Evolutionary conservation across 2,797 vertebrate genomes (phyloP).

Genomic region (Pangasius macronema): DNA sequence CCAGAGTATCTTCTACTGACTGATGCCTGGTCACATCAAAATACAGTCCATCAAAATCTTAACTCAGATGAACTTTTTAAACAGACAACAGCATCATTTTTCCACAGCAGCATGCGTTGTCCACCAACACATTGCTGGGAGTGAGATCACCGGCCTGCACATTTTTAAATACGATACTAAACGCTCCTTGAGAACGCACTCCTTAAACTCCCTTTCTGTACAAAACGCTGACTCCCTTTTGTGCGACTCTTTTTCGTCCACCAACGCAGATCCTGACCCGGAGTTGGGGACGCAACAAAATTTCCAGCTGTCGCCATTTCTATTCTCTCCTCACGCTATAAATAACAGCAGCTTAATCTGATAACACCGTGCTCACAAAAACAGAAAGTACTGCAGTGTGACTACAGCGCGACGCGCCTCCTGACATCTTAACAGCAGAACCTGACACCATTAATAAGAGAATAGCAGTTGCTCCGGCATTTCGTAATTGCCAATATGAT

Average conservation of each 20-base stretch:
- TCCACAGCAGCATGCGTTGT: neutral
- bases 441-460: neutral
- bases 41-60: neutral
- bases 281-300: neutral
- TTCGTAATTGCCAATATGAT: neutral
- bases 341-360: conserved; percentile 11
- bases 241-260: neutral
- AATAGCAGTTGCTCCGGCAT: neutral
- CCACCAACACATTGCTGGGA: neutral
- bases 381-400: no score
- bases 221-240: neutral
- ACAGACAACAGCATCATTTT: neutral
- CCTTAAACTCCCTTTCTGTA: neutral
- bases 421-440: neutral
- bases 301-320: conserved; percentile 2
- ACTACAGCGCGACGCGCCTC: neutral
- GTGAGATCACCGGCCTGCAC: no score
- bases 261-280: neutral
- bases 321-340: neutral
- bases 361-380: neutral
- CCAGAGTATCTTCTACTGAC: neutral
- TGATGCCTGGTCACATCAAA: neutral
- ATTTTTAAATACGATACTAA: neutral
- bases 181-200: neutral
- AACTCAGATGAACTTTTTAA: neutral